Evolutionary conservation across 2,888 invertebrate species (phyloP), one percentile per base, ranked within the genome.

Genomic region (Chorisops tibialis): DNA sequence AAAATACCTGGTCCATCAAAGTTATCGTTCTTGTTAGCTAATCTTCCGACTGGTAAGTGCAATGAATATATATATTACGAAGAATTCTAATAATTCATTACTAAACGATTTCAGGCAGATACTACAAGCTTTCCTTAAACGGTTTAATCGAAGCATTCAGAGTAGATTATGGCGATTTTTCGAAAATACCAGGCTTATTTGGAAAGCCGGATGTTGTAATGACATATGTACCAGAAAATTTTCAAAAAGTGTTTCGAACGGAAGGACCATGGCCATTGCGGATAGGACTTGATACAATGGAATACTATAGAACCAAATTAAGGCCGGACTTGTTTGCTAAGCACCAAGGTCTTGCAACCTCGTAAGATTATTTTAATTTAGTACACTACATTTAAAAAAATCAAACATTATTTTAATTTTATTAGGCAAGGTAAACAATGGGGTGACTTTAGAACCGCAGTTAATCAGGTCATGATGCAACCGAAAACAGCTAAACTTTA

Each of bases 391-490:
- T 9, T 39, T 39, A 7, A 19, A n/a, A 19, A 54, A 22, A n/a
- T n/a, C n/a, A 3, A 64, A 65, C 9, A 2, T 16, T 12, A 71
- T 74, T 30, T 68, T 1, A 7, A 19, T 30, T 47, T 11, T 50
- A 73, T 47, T 70, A 83, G 83, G 3, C 83, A 86, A 74, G 88
- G 86, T 1, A 79, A 82, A 12, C 79, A 83, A 66, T 89, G 89
- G 88, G 81, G 84, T 41, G 79, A 83, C 56, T 81, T 88, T 66
- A 80, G 88, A 14, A 82, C 83, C 0, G 84, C 83, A 63, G 85
- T 87, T 0, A 87, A 88, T 73, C 85, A 85, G 52, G 80, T 85
- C 37, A 77, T 89, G 73, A 74, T 89, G 73, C 82, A 85, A 69
- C 85, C 87, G 0, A 83, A 84, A 66, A 74, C 81, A 63, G 78